Evolutionary conservation across 2,113 vertebrate species (phyloP), one percentile per base, ranked within the genome.

Genomic region (Colistium nudipinnis): DNA sequence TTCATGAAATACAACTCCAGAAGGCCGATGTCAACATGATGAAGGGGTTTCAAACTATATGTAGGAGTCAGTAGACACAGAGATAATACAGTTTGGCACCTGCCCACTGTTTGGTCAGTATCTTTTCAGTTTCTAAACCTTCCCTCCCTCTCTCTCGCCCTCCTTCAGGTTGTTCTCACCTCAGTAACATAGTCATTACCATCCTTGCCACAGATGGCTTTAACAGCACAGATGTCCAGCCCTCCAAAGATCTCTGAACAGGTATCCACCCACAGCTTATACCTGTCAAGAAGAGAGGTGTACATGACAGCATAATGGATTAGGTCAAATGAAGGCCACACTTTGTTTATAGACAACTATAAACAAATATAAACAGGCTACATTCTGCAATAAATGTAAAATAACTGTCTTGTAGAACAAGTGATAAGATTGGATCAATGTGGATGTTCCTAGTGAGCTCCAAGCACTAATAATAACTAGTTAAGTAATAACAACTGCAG

Each of bases 111-210:
- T 66, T 19, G 27, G 12, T 6, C n/a, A 7, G 0, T 39, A 38
- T 16, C 16, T 43, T 25, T 52, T 41, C 4, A 54, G 45, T 49
- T 49, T 56, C 16, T 12, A n/a, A n/a, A n/a, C n/a, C 24, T 8
- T 39, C 22, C 1, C 19, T 12, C 9, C 7, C 2, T 13, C 39
- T 3, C 12, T 19, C 27, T 6, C 13, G 31, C 20, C 1, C 12
- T 12, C n/a, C 27, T 20, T 16, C 14, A 0, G 20, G 5, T 57
- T 12, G 31, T 30, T 35, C 83, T 94, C 89, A 98, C 97, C 96
- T 99, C 98, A 83, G 96, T 98, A 80, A 99, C 96, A 87, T 99
- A 98, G 92, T 99, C 98, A 82, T 96, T 99, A 45, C 96, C 96
- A 71, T 99, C 96, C 86, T 98, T 99, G 45, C 98, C 98, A 69